These are phyloP conservation scores for Bathynomus jamesi DNA, from an alignment of 1,140 invertebrate genomes.

Conservation along the genomic window DNA sequence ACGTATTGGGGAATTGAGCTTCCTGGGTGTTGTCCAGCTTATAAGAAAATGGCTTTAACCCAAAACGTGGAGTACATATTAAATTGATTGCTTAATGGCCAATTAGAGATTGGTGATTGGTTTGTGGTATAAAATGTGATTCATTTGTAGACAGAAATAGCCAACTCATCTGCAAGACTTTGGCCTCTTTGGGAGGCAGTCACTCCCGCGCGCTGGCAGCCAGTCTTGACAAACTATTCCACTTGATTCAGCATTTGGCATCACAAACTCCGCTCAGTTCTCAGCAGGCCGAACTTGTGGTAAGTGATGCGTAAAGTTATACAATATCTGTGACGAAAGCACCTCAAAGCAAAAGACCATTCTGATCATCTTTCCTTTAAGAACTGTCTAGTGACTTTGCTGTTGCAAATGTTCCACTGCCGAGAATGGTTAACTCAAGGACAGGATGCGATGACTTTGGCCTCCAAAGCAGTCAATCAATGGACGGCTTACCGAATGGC, in stretches of 20 bases:
- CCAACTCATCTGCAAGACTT: slow-evolving; percentile 30
- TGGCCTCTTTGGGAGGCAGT: slow-evolving; percentile 34
- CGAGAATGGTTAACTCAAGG: slow-evolving; percentile 52
- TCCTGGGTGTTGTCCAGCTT: too few relatives aligned
- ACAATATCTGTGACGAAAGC: too few relatives aligned
- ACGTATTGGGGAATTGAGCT: too few relatives aligned
- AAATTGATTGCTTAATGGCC: too few relatives aligned
- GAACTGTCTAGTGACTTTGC: slow-evolving; percentile 65
- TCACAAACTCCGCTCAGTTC: slow-evolving; percentile 14
- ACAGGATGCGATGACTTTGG: slow-evolving; percentile 43
- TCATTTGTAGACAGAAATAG: slow-evolving; percentile 17
- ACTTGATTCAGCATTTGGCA: slow-evolving; percentile 25
- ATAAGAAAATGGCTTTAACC: too few relatives aligned
- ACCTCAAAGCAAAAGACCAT: too few relatives aligned
- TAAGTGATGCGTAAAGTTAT: slow-evolving; percentile 7
- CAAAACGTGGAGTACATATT: too few relatives aligned
- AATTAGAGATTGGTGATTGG: too few relatives aligned
- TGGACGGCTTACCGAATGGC: slow-evolving; percentile 84
- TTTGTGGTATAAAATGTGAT: too few relatives aligned
- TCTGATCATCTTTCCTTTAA: slow-evolving; percentile 36
- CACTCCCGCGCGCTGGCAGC: slow-evolving; percentile 21
- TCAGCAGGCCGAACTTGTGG: slow-evolving; percentile 25
- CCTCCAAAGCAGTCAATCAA: slow-evolving; percentile 55
- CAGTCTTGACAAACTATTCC: slow-evolving; percentile 22
- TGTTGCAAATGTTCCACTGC: slow-evolving; percentile 67